These are phyloP conservation scores for Anthoptus insignis DNA, from an alignment of 2,888 invertebrate species.

Conservation along the genomic window DNA sequence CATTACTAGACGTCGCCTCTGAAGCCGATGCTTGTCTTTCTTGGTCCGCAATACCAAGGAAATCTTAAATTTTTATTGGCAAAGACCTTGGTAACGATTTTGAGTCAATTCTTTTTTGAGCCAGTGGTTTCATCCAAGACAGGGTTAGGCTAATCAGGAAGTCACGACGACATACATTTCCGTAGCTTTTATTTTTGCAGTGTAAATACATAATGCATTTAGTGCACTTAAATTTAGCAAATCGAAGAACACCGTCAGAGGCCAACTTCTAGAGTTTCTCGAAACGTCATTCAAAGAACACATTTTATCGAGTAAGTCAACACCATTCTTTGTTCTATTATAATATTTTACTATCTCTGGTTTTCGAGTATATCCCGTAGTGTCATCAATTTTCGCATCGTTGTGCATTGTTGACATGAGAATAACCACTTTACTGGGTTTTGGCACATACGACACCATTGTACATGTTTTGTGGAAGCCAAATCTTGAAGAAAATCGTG, in stretches of 20 bases:
- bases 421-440: conserved; percentile 54
- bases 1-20: too few relatives aligned
- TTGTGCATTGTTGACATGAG: conserved; percentile 55
- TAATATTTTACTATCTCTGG: conserved; percentile 54
- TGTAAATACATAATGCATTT: not conserved
- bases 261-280: not conserved
- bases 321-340: conserved; percentile 53
- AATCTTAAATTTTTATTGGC: too few relatives aligned
- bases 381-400: conserved; percentile 51
- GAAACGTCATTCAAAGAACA: conserved; percentile 42
- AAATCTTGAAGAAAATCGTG: not conserved
- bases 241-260: not conserved
- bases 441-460: conserved; percentile 55
- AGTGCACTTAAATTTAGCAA: not conserved
- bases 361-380: conserved; percentile 50
- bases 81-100: too few relatives aligned
- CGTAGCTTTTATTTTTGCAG: too few relatives aligned
- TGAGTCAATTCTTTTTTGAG: too few relatives aligned
- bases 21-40: too few relatives aligned
- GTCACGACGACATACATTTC: too few relatives aligned
- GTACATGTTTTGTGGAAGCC: conserved; percentile 21
- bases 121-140: too few relatives aligned
- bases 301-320: conserved; percentile 52
- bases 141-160: too few relatives aligned
- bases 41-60: too few relatives aligned